These are phyloP conservation scores for Acleris holmiana DNA, from an alignment of 2,888 invertebrate species.

Conservation along the genomic window DNA sequence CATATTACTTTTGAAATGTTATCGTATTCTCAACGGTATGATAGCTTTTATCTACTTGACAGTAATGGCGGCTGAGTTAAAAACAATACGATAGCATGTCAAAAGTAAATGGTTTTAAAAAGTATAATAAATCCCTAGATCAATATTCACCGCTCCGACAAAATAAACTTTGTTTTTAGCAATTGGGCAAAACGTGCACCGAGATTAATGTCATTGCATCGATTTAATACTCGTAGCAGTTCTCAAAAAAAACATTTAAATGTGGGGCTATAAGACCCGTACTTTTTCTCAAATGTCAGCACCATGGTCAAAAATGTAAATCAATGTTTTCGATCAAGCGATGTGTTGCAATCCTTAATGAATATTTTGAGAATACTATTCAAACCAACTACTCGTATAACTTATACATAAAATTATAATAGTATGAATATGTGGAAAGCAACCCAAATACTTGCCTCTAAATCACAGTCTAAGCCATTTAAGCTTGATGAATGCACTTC, in stretches of 20 bases:
- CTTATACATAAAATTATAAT: background rate
- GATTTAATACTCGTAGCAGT: constrained; percentile 49
- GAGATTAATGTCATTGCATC: constrained; percentile 51
- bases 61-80: no score
- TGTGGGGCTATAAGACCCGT: constrained; percentile 38
- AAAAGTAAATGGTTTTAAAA: no score
- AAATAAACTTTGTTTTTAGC: constrained; percentile 25
- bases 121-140: no score
- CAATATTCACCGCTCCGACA: no score
- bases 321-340: background rate
- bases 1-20: no score
- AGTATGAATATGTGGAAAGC: background rate
- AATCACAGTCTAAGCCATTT: constrained; percentile 84
- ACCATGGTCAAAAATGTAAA: constrained; percentile 43
- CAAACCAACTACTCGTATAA: background rate
- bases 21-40: no score
- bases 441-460: constrained; percentile 77
- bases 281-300: constrained; percentile 45
- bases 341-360: background rate
- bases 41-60: no score
- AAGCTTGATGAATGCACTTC: constrained; percentile 72
- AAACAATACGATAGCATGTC: no score
- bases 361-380: background rate
- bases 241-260: constrained; percentile 48
- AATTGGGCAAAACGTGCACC: constrained; percentile 34